Percentiles rank a stretch among this genome's conserved stretches.
phyloP scores from a whole-genome alignment of 2,113 vertebrate species.

The Protobothrops mucrosquamatus region DNA sequence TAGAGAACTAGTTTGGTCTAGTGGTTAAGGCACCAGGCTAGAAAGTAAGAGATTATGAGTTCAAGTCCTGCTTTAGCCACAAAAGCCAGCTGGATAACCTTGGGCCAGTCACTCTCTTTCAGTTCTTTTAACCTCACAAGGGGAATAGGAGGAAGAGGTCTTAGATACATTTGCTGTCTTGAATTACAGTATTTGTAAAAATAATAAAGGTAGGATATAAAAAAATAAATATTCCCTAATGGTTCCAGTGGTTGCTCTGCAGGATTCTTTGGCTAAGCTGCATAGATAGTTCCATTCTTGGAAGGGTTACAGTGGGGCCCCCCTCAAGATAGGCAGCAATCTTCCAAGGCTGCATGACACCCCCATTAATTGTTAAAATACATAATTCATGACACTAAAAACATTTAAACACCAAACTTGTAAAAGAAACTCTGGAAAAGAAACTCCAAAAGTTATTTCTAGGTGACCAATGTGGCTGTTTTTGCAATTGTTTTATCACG shows the following conservation, averaged over 20 bases:
- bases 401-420: neutral
- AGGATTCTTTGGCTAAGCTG: neutral
- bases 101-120: neutral
- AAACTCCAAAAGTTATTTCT: neutral
- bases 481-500: neutral
- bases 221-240: neutral
- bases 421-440: neutral
- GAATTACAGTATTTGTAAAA: neutral
- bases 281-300: neutral
- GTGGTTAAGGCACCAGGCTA: neutral
- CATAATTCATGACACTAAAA: neutral
- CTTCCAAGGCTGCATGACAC: neutral
- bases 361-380: neutral
- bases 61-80: neutral
- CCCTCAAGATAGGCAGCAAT: neutral
- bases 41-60: neutral
- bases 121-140: neutral
- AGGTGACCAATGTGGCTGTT: neutral
- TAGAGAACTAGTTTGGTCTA: neutral
- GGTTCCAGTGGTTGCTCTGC: neutral
- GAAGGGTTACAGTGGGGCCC: neutral
- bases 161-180: neutral
- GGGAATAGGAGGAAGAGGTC: neutral
- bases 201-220: neutral
- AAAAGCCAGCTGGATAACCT: neutral